Conservation (phyloP, 2,797 vertebrate species). For the Anas georgica region DNA sequence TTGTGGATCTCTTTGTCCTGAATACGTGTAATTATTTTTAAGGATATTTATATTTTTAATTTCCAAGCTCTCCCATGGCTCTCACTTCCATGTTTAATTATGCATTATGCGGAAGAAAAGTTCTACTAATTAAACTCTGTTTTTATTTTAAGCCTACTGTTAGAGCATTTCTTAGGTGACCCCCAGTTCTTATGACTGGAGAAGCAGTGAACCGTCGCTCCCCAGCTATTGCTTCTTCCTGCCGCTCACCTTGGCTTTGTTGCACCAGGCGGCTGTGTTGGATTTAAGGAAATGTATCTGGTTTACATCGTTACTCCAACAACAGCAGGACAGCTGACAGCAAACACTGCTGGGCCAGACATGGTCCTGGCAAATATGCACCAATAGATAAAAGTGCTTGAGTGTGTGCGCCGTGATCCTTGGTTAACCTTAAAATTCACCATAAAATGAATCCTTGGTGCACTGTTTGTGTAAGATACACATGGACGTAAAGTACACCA, state of each 20-base stretch:
- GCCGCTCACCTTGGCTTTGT: background rate
- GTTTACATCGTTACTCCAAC: background rate
- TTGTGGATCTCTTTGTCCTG: constrained; percentile 20
- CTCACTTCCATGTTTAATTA: constrained; percentile 42
- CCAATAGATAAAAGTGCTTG: rapidly evolving
- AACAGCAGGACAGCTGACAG: rapidly evolving
- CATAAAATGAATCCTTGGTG: background rate
- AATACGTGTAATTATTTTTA: background rate
- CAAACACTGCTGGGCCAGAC: rapidly evolving
- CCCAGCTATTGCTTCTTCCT: background rate
- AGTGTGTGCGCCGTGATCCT: background rate
- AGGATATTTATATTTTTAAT: constrained; percentile 50
- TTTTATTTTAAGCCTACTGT: background rate
- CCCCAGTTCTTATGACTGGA: background rate
- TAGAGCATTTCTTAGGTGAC: background rate
- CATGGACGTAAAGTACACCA: rapidly evolving
- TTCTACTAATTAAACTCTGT: constrained; percentile 34
- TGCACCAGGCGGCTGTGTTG: background rate
- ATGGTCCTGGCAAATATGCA: rapidly evolving
- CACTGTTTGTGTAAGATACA: rapidly evolving
- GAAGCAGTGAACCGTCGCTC: background rate
- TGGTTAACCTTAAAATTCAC: background rate
- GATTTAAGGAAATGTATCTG: rapidly evolving
- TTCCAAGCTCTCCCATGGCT: constrained; percentile 14
- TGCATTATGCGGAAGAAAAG: constrained; percentile 26